Evolutionary conservation across 2,113 vertebrate genomes (phyloP), one percentile per base, ranked within the genome.

Genomic region (Paratilapia polleni): DNA sequence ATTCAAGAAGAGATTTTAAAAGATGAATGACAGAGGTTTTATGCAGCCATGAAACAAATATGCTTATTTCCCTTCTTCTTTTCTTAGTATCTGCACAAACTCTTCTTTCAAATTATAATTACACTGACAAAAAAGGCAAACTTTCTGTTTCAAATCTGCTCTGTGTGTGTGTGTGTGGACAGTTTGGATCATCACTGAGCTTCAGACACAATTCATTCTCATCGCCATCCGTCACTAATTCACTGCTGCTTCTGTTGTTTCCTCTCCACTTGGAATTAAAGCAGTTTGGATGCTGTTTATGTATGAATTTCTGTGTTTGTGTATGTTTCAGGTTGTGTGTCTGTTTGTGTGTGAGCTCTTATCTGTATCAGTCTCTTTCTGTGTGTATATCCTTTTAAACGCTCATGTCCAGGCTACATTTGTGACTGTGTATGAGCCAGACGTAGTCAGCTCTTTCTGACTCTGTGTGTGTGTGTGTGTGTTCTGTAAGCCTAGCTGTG

Each of bases 391-490:
- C 24, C 60, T 66, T 80, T 77, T 34, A 28, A 41, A 34, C 34
- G 75, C 80, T 62, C 38, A 64, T 43, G 52, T 79, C 20, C 61
- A 7, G 34, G 70, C 58, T 47, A 60, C 38, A 78, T 77, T 54
- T 54, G 59, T 22, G 36, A 49, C 9, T 24, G 56, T 60, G 63
- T 77, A 7, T 31, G 78, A 85, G 77, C 58, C 83, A 57, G 77
- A 61, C 43, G 2, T 28, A 73, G 82, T 79, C 82, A 9, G n/a
- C 9, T 81, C 78, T 87, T 81, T 82, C 59, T 82, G 68, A 83
- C 56, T 61, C 70, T 88, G 70, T 87, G 85, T 88, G 60, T 88
- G 88, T 80, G 74, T 89, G 77, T 62, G 47, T 70, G 58, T 31
- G 54, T 74, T 4, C 60, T 73, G 15, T 73, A 41, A 77, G 57